Evolutionary conservation across 2,797 vertebrate species (phyloP).

Genomic region (Anisognathus igniventris): DNA sequence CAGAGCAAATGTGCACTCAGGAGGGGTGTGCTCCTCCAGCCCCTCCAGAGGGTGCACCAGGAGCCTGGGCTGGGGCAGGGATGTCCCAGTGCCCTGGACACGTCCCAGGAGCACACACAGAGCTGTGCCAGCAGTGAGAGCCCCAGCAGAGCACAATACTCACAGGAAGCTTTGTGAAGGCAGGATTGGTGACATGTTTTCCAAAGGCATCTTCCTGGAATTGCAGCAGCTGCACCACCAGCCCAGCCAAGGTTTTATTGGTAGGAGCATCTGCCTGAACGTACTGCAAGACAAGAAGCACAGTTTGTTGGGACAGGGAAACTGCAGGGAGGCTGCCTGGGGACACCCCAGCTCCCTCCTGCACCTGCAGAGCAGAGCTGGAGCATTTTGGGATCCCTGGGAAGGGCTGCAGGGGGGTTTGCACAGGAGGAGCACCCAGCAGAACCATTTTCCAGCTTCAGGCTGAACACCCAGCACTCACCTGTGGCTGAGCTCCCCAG

Average conservation of each 20-base stretch:
- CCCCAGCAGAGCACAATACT: slow-evolving; percentile 47
- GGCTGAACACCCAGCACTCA: neutral
- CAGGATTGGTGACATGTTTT: slow-evolving; percentile 94
- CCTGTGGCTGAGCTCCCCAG: neutral
- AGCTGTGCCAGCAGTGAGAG: fast-evolving
- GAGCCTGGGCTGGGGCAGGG: neutral
- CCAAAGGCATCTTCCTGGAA: slow-evolving; percentile 98
- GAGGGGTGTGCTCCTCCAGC: neutral
- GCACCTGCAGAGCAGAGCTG: fast-evolving
- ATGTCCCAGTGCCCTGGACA: neutral
- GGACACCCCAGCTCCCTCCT: neutral
- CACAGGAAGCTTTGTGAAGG: slow-evolving; percentile 96
- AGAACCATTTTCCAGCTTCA: neutral
- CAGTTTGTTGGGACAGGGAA: neutral
- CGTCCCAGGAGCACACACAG: fast-evolving
- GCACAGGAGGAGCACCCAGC: neutral
- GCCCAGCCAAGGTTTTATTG: slow-evolving; percentile 89
- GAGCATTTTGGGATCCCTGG: neutral
- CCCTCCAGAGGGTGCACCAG: fast-evolving
- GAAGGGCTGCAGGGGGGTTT: fast-evolving
- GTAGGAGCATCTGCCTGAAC: slow-evolving; percentile 96
- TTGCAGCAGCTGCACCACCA: slow-evolving; percentile 95
- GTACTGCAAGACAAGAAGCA: slow-evolving; percentile 76
- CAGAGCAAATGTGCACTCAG: fast-evolving
- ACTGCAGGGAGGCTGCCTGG: fast-evolving